Evolutionary conservation across 23 tunicate species (phyloP).

Genomic region (Diplosoma virens): DNA sequence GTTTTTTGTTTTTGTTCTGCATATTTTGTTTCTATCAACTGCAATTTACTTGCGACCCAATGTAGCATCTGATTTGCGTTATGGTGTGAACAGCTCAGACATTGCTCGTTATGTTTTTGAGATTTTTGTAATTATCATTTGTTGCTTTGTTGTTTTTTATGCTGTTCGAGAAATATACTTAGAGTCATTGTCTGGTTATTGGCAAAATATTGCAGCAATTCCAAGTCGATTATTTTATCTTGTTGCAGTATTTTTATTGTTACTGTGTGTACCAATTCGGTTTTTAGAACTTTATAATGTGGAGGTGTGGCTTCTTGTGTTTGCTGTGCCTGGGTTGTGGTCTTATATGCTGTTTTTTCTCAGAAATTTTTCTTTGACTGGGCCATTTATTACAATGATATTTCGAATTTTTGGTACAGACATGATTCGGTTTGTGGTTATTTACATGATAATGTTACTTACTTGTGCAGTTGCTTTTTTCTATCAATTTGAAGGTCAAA

Average conservation of each 20-base stretch:
- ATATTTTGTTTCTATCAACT: conserved; percentile 50
- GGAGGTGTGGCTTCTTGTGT: conserved; percentile 77
- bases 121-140: conserved; percentile 25
- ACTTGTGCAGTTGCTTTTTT: conserved; percentile 74
- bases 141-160: conserved; percentile 33
- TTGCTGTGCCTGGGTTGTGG: conserved; percentile 85
- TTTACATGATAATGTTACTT: conserved; percentile 52
- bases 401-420: conserved; percentile 62
- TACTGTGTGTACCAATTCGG: conserved; percentile 62
- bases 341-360: conserved; percentile 78
- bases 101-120: conserved; percentile 85
- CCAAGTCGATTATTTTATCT: conserved; percentile 63
- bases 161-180: conserved; percentile 45
- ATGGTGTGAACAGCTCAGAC: conserved; percentile 35
- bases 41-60: conserved; percentile 78
- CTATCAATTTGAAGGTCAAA: conserved; percentile 64
- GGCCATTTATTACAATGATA: conserved; percentile 85
- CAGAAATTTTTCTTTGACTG: conserved; percentile 50
- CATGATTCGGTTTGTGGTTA: conserved; percentile 60
- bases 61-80: conserved; percentile 27
- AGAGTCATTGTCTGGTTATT: conserved; percentile 50
- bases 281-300: conserved; percentile 51
- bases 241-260: conserved; percentile 32
- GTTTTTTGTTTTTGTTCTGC: conserved; percentile 42
- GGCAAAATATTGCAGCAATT: conserved; percentile 48